Base-by-base conservation (phyloP, 53 echinoderm and acorn worm species). In the Astropecten irregularis region DNA sequence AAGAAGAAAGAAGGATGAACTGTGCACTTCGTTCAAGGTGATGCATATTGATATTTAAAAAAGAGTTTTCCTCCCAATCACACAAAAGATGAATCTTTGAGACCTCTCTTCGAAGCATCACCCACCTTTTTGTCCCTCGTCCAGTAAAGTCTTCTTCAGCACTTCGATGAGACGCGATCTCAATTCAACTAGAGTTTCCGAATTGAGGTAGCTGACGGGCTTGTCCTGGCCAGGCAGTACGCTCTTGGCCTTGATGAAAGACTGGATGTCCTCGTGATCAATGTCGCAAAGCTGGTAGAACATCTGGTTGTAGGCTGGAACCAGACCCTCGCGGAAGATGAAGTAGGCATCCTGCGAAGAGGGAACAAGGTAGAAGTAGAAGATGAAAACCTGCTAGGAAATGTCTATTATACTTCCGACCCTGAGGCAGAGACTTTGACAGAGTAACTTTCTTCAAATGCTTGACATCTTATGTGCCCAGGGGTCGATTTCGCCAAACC, bases 261-360 rank as follows among this genome's bases (percentile, higher is more conserved):
- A 62, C 79, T 91, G 91, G 28, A 96, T 73, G 18, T 77, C 89
- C 1, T 87, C 89, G 40, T 87, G 86, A 5, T 91, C 49, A 10
- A 96, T 81, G 46, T 96, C 96, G 71, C 93, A 91, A 4, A 96
- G 64, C 83, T 96, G 96, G 85, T 96, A 93, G 83, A 91, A 93
- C 93, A 93, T 96, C 68, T 96, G 91, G 66, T 93, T 74, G 76
- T 91, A 85, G 33, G 96, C 91, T 13, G 96, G 96, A 8, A 96
- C 73, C 55, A 93, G 66, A 27, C 91, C 96, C 31, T 85, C 76
- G 38, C 70, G 64, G 72, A 96, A 83, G 44, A 96, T 82, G 65
- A 88, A 93, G 76, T 96, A 89, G 0, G 88, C 71, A 58, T 91
- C 91, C 91, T 93, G 21, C 9, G 37, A 13, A 25, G 10, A 59